Evolutionary conservation across 2,113 vertebrate genomes (phyloP), one percentile per base, ranked within the genome.

Genomic region (Hemiprocne comata): DNA sequence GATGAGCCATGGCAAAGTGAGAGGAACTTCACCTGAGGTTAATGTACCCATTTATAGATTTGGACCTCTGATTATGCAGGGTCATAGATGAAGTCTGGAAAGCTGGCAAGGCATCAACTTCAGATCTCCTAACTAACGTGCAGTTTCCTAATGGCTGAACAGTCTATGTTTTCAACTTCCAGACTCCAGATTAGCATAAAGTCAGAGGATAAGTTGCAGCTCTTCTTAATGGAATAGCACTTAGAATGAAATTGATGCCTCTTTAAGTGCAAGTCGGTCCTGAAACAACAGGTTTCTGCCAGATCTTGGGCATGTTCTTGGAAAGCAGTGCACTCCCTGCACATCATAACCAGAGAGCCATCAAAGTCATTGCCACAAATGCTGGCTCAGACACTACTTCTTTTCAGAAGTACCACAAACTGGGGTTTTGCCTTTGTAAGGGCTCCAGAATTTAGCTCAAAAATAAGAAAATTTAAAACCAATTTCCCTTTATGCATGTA

Each of bases 141-240:
- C 31, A 58, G 84, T 29, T 85, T 84, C 58, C 78, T 96, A 94
- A 94, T 89, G 87, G 74, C 74, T 82, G 75, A 92, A 34, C 5
- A 29, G 74, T 91, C 93, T 87, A 77, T 74, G 81, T 82, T 94
- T 89, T 78, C 79, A 61, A 19, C 46, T 84, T 81, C 74, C 89
- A 97, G 78, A 36, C 66, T 67, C 48, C 58, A 81, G 44, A 87
- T 87, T 91, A 94, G 33, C 64, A 85, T 91, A 91, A 93, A 95
- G 74, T 85, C 70, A 53, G 79, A 91, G 36, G 67, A 85, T 40
- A 62, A 31, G 78, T 79, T 95, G 94, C 89, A 89, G 67, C 58
- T 85, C 70, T 75, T 94, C 84, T 96, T 93, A 95, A 96, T 94
- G 89, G 94, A 96, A 96, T 85, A 85, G 74, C 89, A 95, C 93